Evolutionary conservation across 2,888 invertebrate species (phyloP), one percentile per base, ranked within the genome.

Genomic region (Amblyjoppa fuscipennis): DNA sequence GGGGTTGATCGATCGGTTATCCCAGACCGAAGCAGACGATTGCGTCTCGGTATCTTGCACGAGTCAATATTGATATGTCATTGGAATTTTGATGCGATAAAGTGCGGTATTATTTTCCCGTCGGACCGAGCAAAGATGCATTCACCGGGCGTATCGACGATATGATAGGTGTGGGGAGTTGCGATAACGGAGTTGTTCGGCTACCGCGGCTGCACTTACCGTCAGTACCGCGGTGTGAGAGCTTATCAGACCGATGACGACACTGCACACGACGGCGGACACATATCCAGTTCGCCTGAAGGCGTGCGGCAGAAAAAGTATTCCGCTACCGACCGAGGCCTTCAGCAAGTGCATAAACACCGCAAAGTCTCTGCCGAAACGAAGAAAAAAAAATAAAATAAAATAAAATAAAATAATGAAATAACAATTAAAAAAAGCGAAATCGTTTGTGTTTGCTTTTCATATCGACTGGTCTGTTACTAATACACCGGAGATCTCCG

Each of bases 151-250:
- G 9, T 20, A 11, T 20, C 20, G 25, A 11, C 9, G 25, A 9
- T 25, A 9, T 25, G 25, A 13, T 25, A 4, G 28, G 11, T 2
- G 28, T 28, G 13, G 59, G 13, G 59, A 59, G 3, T 59, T 3
- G 4, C 13, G 59, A 59, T 28, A 59, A 59, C 59, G 11, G 4
- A 59, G 59, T 11, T 7, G 59, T 11, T 28, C n/a, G 13, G 28
- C 59, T 38, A 70, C 9, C 38, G 13, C 6, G 34, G 34, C 84
- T 66, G 28, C 69, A 95, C 96, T 96, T 94, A 99, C 98, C 95
- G 99, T 94, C 68, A 98, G 96, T 92, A 98, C 97, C 91, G 99
- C 98, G 92, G 98, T 99, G 93, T 99, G 98, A 5, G 98, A 97
- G 93, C 98, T 98, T 70, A 99, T 95, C 83, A 97, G 94, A 75